phyloP scores from a whole-genome alignment of 2,888 invertebrate genomes.

The Amiota minor region DNA sequence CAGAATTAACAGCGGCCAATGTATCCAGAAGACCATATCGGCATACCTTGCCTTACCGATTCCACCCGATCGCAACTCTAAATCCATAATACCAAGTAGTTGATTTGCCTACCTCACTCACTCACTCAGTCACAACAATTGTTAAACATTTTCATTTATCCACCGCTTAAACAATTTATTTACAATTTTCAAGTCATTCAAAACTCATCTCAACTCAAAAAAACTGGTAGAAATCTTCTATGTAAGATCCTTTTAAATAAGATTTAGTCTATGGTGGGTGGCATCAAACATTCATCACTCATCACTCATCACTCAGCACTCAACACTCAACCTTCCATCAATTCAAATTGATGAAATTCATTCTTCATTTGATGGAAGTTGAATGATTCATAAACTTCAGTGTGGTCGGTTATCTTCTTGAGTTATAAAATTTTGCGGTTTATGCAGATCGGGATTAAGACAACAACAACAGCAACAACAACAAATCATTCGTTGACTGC shows the following conservation, averaged over 20 bases:
- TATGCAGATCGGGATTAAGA: too few relatives aligned
- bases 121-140: background rate
- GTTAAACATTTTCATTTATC: constrained; percentile 54
- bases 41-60: too few relatives aligned
- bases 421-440: background rate
- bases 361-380: too few relatives aligned
- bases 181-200: constrained; percentile 62
- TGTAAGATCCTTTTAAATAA: background rate
- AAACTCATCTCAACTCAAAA: background rate
- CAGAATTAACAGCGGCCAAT: too few relatives aligned
- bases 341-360: too few relatives aligned
- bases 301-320: background rate
- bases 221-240: background rate
- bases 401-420: background rate
- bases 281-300: background rate
- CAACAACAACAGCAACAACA: too few relatives aligned
- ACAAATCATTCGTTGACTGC: too few relatives aligned
- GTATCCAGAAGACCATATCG: too few relatives aligned
- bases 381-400: background rate
- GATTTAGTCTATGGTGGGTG: constrained; percentile 12
- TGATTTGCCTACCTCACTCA: too few relatives aligned
- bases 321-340: background rate
- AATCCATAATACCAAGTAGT: too few relatives aligned
- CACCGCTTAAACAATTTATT: constrained; percentile 65
- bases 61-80: too few relatives aligned